phyloP scores from a whole-genome alignment of 2,113 vertebrate species.

The Pelvicachromis taeniatus region DNA sequence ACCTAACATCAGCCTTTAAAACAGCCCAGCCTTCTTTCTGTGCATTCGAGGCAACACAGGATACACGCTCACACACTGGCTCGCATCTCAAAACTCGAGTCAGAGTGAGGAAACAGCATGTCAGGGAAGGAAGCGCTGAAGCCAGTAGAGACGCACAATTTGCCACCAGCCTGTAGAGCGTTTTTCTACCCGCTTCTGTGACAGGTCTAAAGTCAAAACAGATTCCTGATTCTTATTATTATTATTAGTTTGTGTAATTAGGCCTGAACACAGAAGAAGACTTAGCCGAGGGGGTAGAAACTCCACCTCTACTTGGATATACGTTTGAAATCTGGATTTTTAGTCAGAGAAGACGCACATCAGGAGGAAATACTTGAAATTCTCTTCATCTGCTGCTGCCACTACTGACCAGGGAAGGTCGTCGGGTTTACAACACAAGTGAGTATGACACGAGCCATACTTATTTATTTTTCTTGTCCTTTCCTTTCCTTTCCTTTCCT shows the following conservation, averaged over 20 bases:
- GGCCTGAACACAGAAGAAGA: background rate
- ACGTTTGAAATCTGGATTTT: background rate
- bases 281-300: background rate
- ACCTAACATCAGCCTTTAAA: conserved; percentile 22
- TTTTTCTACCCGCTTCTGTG: background rate
- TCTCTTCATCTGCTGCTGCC: conserved; percentile 25
- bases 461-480: background rate
- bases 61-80: conserved; percentile 48
- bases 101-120: conserved; percentile 65
- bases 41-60: conserved; percentile 45
- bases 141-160: conserved; percentile 50
- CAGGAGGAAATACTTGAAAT: conserved; percentile 50
- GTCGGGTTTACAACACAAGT: background rate
- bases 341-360: background rate
- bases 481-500: too few relatives aligned
- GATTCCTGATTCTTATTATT: background rate
- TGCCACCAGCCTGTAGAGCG: conserved; percentile 8
- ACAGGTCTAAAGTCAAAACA: background rate
- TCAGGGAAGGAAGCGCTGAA: conserved; percentile 64
- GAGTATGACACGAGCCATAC: conserved; percentile 18
- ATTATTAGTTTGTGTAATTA: background rate
- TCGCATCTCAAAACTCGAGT: conserved; percentile 48
- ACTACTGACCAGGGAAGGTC: background rate
- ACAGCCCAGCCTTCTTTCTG: conserved; percentile 23
- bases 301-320: background rate